These are phyloP conservation scores for Epicauta chinensis DNA, from an alignment of 1,140 invertebrate genomes.

Conservation along the genomic window DNA sequence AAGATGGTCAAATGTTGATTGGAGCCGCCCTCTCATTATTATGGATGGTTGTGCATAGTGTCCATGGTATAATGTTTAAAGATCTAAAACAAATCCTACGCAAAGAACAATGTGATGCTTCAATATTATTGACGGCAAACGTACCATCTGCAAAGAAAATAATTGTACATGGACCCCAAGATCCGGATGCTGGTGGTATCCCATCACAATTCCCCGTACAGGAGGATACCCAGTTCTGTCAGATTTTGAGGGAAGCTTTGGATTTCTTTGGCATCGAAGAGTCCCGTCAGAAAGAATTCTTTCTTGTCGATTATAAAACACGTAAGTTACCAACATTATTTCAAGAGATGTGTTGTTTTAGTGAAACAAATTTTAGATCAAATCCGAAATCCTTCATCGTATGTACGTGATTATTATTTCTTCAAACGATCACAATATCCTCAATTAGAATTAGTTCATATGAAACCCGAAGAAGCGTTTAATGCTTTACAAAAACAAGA, in stretches of 20 bases:
- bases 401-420: conserved; percentile 97
- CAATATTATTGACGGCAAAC: conserved; percentile 94
- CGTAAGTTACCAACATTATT: conserved; percentile 57
- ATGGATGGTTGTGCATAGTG: conserved; percentile 96
- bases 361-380: conserved; percentile 64
- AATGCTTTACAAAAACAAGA: conserved; percentile 89
- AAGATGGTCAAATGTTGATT: conserved; percentile 85
- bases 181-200: conserved; percentile 86
- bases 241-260: conserved; percentile 90
- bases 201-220: conserved; percentile 98
- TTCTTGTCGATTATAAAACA: conserved; percentile 95
- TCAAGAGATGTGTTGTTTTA: not conserved
- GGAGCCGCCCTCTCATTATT: conserved; percentile 89
- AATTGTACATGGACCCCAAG: conserved; percentile 91
- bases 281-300: conserved; percentile 81
- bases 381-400: conserved; percentile 89
- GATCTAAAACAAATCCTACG: conserved; percentile 97
- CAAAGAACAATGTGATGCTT: conserved; percentile 98
- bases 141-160: conserved; percentile 99
- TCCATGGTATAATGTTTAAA: conserved; percentile 99
- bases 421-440: conserved; percentile 98
- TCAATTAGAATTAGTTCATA: conserved; percentile 89
- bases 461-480: conserved; percentile 88
- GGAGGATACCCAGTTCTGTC: conserved; percentile 97
- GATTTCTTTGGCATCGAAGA: conserved; percentile 98